Evolutionary conservation across 1,140 invertebrate genomes (phyloP), one percentile per base, ranked within the genome.

Genomic region (Diprion similis): DNA sequence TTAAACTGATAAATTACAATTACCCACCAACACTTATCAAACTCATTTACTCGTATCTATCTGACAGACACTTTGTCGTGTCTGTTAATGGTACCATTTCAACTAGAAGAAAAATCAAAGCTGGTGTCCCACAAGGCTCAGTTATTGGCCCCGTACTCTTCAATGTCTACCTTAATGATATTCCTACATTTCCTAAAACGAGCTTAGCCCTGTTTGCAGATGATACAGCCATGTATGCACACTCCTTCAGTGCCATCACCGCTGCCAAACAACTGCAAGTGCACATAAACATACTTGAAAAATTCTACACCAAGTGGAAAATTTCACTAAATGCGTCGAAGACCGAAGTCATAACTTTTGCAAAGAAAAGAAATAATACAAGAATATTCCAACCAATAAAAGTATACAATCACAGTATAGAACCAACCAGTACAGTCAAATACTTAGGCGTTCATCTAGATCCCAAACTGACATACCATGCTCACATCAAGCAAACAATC

Each of bases 81-180:
- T 8, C 19, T 7, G 65, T 24, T 8, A 73, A 73, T 45, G 68
- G 51, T n/a, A 17, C 1, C 11, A 68, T n/a, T 47, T 73, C 75
- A 6, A 71, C 71, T n/a, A 68, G 66, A 66, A 51, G 74, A 8
- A 71, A 48, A 66, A 71, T 77, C 0, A 73, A 24, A 72, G 72
- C 71, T n/a, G 80, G 80, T 13, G 78, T 83, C 9, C 82, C 81
- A 4, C 80, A 84, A 76, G 82, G 83, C 0, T 80, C 78, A 18
- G 78, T 83, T 10, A 67, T 83, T 13, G 76, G 78, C 1, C 82
- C 82, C 7, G 75, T 73, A 6, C 67, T 82, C 10, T 82, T 80
- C 66, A 77, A 77, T 46, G 76, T 82, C 1, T 83, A 79, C 68
- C 77, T 76, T 10, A 76, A 77, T 64, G 80, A 83, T 70, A 51